phyloP scores from a whole-genome alignment of 2,888 invertebrate genomes.

The Blera fallax region DNA sequence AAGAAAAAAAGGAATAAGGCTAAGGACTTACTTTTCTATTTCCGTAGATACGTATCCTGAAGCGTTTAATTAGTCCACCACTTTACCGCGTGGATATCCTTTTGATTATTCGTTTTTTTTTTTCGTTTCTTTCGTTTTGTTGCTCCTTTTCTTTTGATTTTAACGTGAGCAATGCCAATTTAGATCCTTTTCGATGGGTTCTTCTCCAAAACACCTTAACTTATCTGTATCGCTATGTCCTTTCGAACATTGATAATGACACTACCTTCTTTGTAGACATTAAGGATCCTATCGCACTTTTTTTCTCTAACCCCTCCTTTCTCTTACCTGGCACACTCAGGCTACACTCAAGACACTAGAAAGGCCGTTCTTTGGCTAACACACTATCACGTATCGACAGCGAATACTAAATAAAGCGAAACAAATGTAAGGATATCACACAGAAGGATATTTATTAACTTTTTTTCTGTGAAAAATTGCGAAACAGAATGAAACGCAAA shows the following conservation, averaged over 20 bases:
- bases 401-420: background rate
- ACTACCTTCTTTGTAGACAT: conserved; percentile 46
- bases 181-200: conserved; percentile 5
- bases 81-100: conserved; percentile 41
- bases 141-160: background rate
- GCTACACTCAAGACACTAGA: conserved; percentile 12
- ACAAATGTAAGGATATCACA: conserved; percentile 46
- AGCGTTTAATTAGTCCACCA: conserved; percentile 61
- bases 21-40: conserved; percentile 67
- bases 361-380: background rate
- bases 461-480: conserved; percentile 10
- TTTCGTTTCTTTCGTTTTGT: background rate
- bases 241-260: conserved; percentile 54
- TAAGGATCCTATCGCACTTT: conserved; percentile 40
- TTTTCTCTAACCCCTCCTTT: background rate
- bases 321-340: conserved; percentile 17
- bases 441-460: conserved; percentile 31
- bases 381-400: background rate
- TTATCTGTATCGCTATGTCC: conserved; percentile 51
- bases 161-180: background rate
- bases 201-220: conserved; percentile 13
- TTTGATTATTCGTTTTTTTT: background rate
- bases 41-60: conserved; percentile 71
- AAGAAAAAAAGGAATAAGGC: background rate
- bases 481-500: conserved; percentile 31